phyloP scores from a whole-genome alignment of 2,113 vertebrate genomes.

The Noturus placidus region DNA sequence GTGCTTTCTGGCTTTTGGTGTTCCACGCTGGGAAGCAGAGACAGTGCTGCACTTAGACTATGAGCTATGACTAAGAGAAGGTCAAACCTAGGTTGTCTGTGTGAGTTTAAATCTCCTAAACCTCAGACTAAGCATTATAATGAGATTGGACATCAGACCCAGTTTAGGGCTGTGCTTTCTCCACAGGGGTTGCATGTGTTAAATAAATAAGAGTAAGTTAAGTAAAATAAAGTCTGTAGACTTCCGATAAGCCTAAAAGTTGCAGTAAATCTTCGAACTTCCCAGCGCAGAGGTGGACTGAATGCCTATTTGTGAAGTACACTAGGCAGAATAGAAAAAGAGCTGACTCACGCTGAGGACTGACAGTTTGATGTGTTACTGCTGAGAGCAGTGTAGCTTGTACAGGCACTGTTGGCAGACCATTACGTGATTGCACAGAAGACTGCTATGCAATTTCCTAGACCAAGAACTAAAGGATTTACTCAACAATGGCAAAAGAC shows the following conservation, averaged over 20 bases:
- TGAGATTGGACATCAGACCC: neutral
- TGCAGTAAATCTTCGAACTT: conserved; percentile 2
- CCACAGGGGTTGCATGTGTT: neutral
- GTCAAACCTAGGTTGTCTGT: neutral
- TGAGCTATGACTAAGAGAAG: neutral
- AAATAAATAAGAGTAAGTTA: neutral
- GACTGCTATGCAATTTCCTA: conserved; percentile 39
- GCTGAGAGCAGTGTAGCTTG: conserved; percentile 28
- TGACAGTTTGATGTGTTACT: conserved; percentile 50
- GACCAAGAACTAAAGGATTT: conserved; percentile 28
- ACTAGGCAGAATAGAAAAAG: conserved; percentile 31
- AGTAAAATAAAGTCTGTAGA: neutral
- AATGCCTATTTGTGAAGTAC: conserved; percentile 19
- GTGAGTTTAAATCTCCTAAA: neutral
- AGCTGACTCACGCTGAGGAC: conserved; percentile 42
- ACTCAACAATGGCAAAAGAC: conserved; percentile 22
- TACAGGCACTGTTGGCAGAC: conserved; percentile 33
- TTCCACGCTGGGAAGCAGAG: neutral
- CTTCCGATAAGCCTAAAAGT: conserved; percentile 9
- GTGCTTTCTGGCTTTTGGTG: neutral
- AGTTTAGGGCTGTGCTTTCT: neutral
- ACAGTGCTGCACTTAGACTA: neutral
- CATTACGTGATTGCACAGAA: conserved; percentile 54
- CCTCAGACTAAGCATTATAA: neutral
- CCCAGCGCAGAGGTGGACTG: neutral